Percentiles rank a stretch among this genome's conserved stretches.
These are phyloP conservation scores for Choristoneura rosaceana DNA, from an alignment of 2,888 invertebrate genomes.

Conservation along the genomic window DNA sequence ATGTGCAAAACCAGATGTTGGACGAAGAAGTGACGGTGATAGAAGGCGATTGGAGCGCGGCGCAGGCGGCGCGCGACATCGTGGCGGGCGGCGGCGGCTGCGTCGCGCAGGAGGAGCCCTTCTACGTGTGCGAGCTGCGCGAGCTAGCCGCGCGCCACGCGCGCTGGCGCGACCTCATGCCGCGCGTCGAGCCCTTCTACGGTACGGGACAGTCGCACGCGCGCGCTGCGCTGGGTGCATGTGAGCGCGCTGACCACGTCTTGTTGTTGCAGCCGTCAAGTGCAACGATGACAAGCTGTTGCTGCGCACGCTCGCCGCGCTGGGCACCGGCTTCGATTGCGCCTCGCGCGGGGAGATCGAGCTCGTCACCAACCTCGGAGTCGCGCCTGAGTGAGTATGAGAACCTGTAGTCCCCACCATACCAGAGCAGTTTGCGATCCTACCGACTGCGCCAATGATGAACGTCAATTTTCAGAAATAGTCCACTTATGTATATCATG, in stretches of 20 bases:
- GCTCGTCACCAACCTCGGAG: slow-evolving; percentile 91
- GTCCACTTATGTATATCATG: too few relatives aligned
- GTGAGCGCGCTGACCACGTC: background rate
- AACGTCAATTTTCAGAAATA: background rate
- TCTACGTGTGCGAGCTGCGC: slow-evolving; percentile 95
- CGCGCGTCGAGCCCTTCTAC: slow-evolving; percentile 94
- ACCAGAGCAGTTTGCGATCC: background rate
- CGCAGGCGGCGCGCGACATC: slow-evolving; percentile 86
- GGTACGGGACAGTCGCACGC: slow-evolving; percentile 87
- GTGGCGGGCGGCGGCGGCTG: slow-evolving; percentile 57
- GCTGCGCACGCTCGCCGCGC: slow-evolving; percentile 92
- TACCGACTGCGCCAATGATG: slow-evolving; percentile 11
- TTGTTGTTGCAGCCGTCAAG: slow-evolving; percentile 90
- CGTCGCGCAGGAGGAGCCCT: slow-evolving; percentile 90
- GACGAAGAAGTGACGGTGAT: background rate
- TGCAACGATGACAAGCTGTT: slow-evolving; percentile 96
- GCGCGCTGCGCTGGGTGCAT: too few relatives aligned
- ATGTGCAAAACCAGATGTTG: background rate
- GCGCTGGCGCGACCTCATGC: slow-evolving; percentile 93
- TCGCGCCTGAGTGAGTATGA: slow-evolving; percentile 85
- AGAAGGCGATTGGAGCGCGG: background rate
- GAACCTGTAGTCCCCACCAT: background rate
- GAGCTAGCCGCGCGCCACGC: slow-evolving; percentile 93
- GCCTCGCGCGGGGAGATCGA: slow-evolving; percentile 97
- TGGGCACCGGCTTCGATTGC: slow-evolving; percentile 98